Conservation (phyloP, 1,140 invertebrate genomes). For the Bombus picipes region DNA sequence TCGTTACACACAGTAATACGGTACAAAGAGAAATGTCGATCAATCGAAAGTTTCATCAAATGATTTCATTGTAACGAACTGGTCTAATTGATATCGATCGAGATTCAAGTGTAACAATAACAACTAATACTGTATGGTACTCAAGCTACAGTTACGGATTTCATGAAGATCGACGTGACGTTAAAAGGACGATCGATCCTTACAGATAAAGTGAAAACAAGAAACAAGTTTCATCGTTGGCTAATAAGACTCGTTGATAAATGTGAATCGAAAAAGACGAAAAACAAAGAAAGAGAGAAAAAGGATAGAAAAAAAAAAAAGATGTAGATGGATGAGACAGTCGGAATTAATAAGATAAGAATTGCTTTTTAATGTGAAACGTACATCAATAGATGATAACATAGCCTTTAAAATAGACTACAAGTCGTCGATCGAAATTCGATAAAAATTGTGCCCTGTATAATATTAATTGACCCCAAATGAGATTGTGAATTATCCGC, state of each 20-base stretch:
- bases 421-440: conserved; percentile 33
- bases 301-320: background rate
- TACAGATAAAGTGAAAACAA: background rate
- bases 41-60: background rate
- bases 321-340: background rate
- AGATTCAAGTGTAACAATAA: background rate
- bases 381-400: conserved; percentile 46
- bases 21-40: background rate
- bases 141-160: conserved; percentile 4
- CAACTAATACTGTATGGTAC: conserved; percentile 25
- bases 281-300: background rate
- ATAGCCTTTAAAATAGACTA: conserved; percentile 32
- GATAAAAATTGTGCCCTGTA: conserved; percentile 62
- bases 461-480: conserved; percentile 59
- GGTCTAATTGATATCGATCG: background rate
- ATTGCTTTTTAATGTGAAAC: conserved; percentile 44
- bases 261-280: background rate
- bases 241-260: background rate
- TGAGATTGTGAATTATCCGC: conserved; percentile 11
- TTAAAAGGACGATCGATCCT: background rate
- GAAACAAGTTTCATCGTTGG: background rate
- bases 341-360: conserved; percentile 26
- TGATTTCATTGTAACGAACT: background rate
- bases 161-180: conserved; percentile 1
- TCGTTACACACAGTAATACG: background rate